phyloP scores from a whole-genome alignment of 2,797 vertebrate species.

The Sebastes vulpes region DNA sequence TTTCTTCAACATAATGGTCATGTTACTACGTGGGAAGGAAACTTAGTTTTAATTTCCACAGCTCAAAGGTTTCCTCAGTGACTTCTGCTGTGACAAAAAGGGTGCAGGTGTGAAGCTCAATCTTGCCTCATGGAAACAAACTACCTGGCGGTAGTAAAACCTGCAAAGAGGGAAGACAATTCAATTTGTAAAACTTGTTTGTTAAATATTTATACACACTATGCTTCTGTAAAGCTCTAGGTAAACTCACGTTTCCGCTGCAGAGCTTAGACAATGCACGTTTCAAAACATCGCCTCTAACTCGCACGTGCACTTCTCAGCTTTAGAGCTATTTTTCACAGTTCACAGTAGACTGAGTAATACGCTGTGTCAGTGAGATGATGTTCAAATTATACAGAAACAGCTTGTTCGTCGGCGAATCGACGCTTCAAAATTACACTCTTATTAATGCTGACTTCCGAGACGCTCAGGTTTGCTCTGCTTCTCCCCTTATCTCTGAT shows the following conservation, averaged over 20 bases:
- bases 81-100: background rate
- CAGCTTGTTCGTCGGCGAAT: constrained; percentile 1
- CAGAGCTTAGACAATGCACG: background rate
- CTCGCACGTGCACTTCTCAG: background rate
- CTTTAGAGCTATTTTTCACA: constrained; percentile 7
- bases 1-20: background rate
- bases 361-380: background rate
- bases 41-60: background rate
- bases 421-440: background rate
- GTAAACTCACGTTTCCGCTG: background rate
- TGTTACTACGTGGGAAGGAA: background rate
- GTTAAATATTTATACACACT: background rate
- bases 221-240: background rate
- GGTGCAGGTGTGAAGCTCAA: background rate
- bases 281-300: no score
- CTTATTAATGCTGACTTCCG: background rate
- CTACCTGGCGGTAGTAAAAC: background rate
- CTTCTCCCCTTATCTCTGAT: background rate
- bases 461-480: background rate
- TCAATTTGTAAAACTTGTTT: background rate
- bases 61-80: background rate
- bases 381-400: constrained; percentile 18
- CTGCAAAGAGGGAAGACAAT: background rate
- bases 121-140: background rate
- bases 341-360: constrained; percentile 7